phyloP scores from a whole-genome alignment of 2,113 vertebrate genomes.

The Pontoporia blainvillei region DNA sequence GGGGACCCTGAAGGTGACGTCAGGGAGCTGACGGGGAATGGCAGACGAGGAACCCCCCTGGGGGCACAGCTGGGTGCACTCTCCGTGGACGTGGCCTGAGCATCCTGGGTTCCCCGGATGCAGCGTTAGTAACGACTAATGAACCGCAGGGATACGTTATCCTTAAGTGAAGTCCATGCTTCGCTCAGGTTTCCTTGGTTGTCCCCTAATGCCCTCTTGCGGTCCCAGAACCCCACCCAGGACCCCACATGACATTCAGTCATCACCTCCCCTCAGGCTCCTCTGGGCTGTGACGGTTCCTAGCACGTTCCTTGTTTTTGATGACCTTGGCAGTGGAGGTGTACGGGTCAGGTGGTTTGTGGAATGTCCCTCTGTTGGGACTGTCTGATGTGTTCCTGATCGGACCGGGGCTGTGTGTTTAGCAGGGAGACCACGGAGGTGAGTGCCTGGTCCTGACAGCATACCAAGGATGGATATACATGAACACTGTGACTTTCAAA shows the following conservation, averaged over 20 bases:
- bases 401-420: neutral
- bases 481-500: rapidly evolving
- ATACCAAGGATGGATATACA: rapidly evolving
- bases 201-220: neutral
- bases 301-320: neutral
- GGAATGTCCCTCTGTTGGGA: neutral
- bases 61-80: rapidly evolving
- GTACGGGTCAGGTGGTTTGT: neutral
- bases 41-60: neutral
- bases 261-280: rapidly evolving
- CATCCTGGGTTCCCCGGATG: no score
- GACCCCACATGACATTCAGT: rapidly evolving
- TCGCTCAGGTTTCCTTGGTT: neutral
- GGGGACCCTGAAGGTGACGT: neutral
- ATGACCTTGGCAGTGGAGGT: neutral
- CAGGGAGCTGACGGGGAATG: rapidly evolving
- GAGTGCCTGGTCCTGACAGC: neutral
- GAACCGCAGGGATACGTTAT: rapidly evolving
- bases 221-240: neutral
- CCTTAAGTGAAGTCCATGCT: rapidly evolving
- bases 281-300: neutral
- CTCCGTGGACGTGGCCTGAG: rapidly evolving
- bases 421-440: neutral
- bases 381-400: neutral
- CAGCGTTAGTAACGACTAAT: rapidly evolving